Evolutionary conservation across 1,140 invertebrate genomes (phyloP), one percentile per base, ranked within the genome.

Genomic region (Parapsyche elsis): DNA sequence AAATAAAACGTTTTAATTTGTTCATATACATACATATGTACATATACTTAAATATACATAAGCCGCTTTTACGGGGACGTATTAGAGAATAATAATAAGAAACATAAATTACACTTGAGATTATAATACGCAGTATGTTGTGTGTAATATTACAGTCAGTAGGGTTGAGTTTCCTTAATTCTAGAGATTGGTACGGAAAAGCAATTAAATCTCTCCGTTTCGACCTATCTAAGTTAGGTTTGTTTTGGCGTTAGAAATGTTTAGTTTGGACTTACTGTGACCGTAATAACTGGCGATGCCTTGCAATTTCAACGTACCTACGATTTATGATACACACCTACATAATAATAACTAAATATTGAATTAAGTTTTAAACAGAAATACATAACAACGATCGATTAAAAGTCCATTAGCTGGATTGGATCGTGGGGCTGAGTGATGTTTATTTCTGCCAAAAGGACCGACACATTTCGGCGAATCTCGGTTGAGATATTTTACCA

Each of bases 241-340:
- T 67, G 64, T 67, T 67, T 67, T 67, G 64, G 64, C 64, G 64
- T 24, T 24, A 67, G 23, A 67, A 67, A 30, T 67, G 64, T 67
- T 67, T 67, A 67, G 64, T 24, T 67, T 67, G 23, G 9, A 19
- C 64, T 26, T 53, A 53, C 49, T 53, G 10, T 16, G 49, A 16
- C 16, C 49, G 16, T 53, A 53, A 53, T 53, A 53, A 16, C 16
- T 10, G 10, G 16, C 30, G 49, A 53, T 53, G 30, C 49, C 16
- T 53, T 67, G 9, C 64, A 67, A 26, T 67, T 9, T 30, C 21
- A 67, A 67, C 64, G 24, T 53, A 19, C 30, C 1, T 38, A 38
- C 30, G 30, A 38, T 38, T 16, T 14, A 53, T 16, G 49, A 53
- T 16, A 53, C 49, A 53, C 10, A 53, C 49, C 2, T 16, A 53